phyloP scores from a whole-genome alignment of 1,140 invertebrate genomes.

The Nasonia giraulti region DNA sequence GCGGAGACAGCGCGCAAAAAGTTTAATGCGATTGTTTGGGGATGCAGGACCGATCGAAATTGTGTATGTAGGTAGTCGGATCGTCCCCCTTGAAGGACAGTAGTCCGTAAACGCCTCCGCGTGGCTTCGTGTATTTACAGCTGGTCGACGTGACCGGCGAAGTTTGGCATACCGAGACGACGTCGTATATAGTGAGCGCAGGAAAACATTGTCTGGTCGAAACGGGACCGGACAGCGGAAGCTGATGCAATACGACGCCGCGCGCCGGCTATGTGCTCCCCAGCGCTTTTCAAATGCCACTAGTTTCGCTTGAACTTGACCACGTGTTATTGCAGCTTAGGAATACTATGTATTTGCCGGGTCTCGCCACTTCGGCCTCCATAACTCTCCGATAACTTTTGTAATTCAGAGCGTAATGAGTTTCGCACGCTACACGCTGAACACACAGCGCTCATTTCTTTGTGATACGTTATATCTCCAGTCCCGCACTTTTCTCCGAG shows the following conservation, averaged over 20 bases:
- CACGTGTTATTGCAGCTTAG: neutral
- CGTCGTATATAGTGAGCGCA: slow-evolving; percentile 13
- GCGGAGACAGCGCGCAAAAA: neutral
- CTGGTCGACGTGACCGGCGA: slow-evolving; percentile 42
- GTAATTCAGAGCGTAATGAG: neutral
- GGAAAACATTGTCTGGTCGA: slow-evolving; percentile 53
- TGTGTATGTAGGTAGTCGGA: neutral
- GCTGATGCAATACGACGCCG: slow-evolving; percentile 54
- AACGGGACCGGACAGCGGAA: slow-evolving; percentile 56
- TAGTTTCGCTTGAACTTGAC: neutral
- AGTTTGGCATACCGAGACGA: slow-evolving; percentile 56
- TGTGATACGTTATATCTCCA: too few species aligned
- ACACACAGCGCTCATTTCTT: too few species aligned
- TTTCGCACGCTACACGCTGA: neutral
- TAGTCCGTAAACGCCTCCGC: slow-evolving; percentile 55
- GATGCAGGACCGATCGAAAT: neutral
- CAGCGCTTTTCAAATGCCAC: slow-evolving; percentile 5
- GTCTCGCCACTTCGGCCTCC: neutral
- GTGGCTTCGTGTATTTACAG: slow-evolving; percentile 54
- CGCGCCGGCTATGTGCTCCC: neutral
- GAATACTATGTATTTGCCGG: neutral
- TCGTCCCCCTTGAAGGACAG: slow-evolving; percentile 33
- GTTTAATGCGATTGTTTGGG: slow-evolving; percentile 19
- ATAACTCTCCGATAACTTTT: neutral
- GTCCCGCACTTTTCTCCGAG: too few species aligned